These are phyloP conservation scores for Prinia subflava DNA, from an alignment of 2,113 vertebrate species.

Conservation along the genomic window DNA sequence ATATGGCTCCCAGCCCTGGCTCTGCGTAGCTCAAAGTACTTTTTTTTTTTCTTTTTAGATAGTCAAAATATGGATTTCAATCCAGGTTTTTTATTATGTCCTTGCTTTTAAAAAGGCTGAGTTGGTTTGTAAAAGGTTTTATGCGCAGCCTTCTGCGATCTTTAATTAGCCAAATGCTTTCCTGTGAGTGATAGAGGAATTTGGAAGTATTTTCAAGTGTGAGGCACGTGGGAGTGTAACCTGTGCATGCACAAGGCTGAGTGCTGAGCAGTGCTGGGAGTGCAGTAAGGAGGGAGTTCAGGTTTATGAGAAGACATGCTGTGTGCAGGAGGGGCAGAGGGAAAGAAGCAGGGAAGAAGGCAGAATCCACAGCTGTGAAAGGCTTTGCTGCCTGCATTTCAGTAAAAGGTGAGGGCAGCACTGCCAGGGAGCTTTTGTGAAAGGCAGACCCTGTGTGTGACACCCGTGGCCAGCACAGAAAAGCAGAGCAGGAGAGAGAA, in stretches of 20 bases:
- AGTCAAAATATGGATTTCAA: not conserved
- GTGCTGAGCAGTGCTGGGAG: not conserved
- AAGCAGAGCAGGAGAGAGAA: not conserved
- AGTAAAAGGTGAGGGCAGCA: not conserved
- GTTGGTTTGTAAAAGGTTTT: not conserved
- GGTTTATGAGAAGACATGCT: not conserved
- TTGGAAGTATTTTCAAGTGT: not conserved
- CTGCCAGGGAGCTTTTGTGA: not conserved
- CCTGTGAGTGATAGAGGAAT: not conserved
- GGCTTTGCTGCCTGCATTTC: not conserved
- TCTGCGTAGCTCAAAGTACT: not conserved
- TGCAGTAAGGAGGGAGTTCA: not conserved
- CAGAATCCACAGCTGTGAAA: not conserved
- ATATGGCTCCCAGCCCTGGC: not conserved
- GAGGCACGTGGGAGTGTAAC: not conserved
- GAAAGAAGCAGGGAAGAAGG: not conserved
- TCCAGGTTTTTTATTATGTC: not conserved
- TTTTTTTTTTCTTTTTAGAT: not conserved
- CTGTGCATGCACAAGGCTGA: not conserved
- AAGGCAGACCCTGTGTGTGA: not conserved
- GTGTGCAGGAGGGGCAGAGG: not conserved
- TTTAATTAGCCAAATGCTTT: not conserved
- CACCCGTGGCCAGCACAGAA: not conserved
- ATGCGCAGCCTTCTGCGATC: not conserved
- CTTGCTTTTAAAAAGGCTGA: not conserved